Base-by-base conservation (phyloP, 2,113 vertebrate genomes). In the Cololabis saira region DNA sequence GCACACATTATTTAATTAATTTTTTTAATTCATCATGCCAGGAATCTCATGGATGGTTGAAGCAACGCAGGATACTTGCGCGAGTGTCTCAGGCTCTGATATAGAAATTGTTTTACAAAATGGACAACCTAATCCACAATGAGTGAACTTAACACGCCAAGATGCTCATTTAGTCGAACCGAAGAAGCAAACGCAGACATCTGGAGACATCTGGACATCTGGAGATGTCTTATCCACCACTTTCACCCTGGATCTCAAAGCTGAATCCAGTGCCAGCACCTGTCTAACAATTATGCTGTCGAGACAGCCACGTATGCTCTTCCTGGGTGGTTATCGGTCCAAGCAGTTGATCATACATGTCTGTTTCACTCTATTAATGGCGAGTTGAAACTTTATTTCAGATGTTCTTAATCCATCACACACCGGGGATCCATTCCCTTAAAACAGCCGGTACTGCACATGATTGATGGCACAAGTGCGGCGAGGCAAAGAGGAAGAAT, bases 321-420 rank as follows among this genome's bases (percentile, higher is more conserved):
- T 83, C 61, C 24, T 57, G 12, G 14, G 53, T 12, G 37, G 45
- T 57, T 78, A 67, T 78, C 50, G 24, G 19, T 49, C 40, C 13
- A 0, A 50, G 56, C 61, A 44, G 8, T 79, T 43, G 51, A 60
- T 77, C 78, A 68, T 19, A 22, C n/a, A n/a, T n/a, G 48, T 55
- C 66, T 7, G 11, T 66, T 83, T 67, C 2, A 9, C 67, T 88
- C 79, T 61, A 80, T 64, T 61, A 54, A 54, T 67, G 61, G 69
- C n/a, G 17, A 18, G 80, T 80, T 62, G 69, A 44, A 49, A 41
- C 72, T 82, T 81, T 55, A 75, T 79, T 67, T 62, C 57, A 27
- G 52, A 78, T 76, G 63, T 64, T n/a, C 47, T 76, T 71, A 55
- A 57, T 72, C 76, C 33, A 71, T 67, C 43, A 43, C 33, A 3